Evolutionary conservation across 2,888 invertebrate species (phyloP), one percentile per base, ranked within the genome.

Genomic region (Ceratothoa steindachneri): DNA sequence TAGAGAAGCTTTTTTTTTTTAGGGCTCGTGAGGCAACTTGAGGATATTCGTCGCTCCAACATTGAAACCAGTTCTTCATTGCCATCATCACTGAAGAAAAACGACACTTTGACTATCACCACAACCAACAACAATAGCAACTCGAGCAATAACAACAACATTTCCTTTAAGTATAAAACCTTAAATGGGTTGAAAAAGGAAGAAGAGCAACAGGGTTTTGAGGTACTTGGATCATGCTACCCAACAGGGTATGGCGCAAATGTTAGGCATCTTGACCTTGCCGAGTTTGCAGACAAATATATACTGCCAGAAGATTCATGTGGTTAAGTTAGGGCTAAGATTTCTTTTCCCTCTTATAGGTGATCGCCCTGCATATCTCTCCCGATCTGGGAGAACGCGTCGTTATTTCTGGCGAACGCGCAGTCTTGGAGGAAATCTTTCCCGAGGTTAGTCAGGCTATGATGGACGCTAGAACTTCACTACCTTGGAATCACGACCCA

Each of bases 381-480:
- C 92, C 92, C 0, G 92, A 92, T 83, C 86, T 92, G 31, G 91
- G 92, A 0, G 93, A 92, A 83, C 84, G 92, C 67, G 90, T 93
- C 66, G 91, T 92, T 88, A 86, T 93, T 12, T 92, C 91, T 70
- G 93, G 92, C 0, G 92, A 92, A 81, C 87, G 92, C 53, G 87
- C 89, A 7, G 86, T 93, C 27, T 87, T 92, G 66, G 91, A 91
- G 83, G 92, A 92, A 83, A 88, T 85, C 24, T 86, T 86, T 75
- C 86, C 86, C 0, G 86, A 86, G 80, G 79, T 87, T 69, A 84
- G 89, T 81, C 90, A 92, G 82, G 91, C 92, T 0, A 87, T 91
- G 74, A 89, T 92, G 87, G 92, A 93, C 84, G 89, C 91, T 52
- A 87, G 92, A 75, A 90, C 90, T 30, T 90, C 91, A 27, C 90